Percentiles rank a stretch among this genome's conserved stretches.
These are phyloP conservation scores for Grallaria varia DNA, from an alignment of 2,113 vertebrate genomes.

Conservation along the genomic window DNA sequence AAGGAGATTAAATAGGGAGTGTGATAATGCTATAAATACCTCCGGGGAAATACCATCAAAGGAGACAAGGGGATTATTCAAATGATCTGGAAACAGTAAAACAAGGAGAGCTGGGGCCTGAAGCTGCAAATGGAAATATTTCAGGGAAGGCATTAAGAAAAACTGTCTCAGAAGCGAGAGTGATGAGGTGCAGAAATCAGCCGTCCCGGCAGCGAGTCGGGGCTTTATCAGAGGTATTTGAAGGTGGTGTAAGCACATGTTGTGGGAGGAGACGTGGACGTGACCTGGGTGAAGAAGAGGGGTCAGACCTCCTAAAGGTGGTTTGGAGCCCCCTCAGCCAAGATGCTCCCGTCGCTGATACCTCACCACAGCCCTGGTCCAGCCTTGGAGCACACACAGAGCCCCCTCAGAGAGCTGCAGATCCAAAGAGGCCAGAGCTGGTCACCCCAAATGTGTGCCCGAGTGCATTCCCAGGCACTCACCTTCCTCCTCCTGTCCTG, in stretches of 20 bases:
- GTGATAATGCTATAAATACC: constrained; percentile 54
- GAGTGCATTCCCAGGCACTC: not conserved
- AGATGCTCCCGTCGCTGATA: not conserved
- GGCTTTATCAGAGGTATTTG: not conserved
- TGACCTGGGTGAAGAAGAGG: not conserved
- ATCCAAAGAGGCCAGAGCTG: not conserved
- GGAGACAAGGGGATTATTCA: constrained; percentile 56
- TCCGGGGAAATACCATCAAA: constrained; percentile 66
- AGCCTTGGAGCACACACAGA: not conserved
- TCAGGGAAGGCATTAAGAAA: constrained; percentile 30
- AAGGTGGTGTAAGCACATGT: not conserved
- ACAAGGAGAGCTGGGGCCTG: constrained; percentile 34
- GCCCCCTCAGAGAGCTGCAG: not conserved
- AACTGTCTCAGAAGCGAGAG: not conserved
- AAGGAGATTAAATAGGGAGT: constrained; percentile 45
- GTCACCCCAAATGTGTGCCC: not conserved
- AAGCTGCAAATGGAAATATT: constrained; percentile 40
- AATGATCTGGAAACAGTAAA: constrained; percentile 55
- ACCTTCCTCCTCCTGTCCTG: not conserved
- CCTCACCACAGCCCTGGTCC: not conserved
- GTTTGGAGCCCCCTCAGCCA: not conserved
- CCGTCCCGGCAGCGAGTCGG: not conserved
- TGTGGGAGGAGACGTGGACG: not conserved
- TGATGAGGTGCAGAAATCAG: constrained; percentile 15
- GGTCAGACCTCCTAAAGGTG: not conserved